Base-by-base conservation (phyloP, 2,797 vertebrate species). In the Crax fasciolata region DNA sequence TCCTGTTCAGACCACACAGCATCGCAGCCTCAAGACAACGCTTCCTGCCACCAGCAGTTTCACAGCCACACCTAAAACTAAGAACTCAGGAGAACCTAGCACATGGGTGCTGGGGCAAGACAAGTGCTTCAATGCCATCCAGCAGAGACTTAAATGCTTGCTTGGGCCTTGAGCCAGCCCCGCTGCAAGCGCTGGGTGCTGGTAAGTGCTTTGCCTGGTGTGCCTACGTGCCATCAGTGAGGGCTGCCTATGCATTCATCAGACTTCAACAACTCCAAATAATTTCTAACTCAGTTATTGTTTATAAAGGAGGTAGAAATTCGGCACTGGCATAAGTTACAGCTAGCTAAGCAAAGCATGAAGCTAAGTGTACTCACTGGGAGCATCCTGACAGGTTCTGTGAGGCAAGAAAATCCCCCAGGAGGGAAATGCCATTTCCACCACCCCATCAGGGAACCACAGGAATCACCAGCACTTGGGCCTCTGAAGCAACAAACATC, bases 111-210 rank as follows among this genome's bases (percentile, higher is more conserved):
- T 44, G 30, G 17, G 25, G 30, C 18, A 28, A 11, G 51, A 48
- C 6, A 44, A 49, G 3, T 4, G 10, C 14, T 41, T 70, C 20
- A n/a, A n/a, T 0, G 0, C 14, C 18, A 55, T 19, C 24, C 27
- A 51, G n/a, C 73, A 30, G 17, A 27, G 14, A 58, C 10, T 10
- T 25, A 23, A 62, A 11, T 8, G 4, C 13, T 54, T 44, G 6
- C 20, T 73, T 19, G n/a, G n/a, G 43, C 15, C n/a, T 9, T 8
- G 0, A 4, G 11, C 25, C 72, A 55, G 41, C 10, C 35, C n/a
- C 1, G 0, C 9, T 5, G 14, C 58, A 16, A 38, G 48, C 14
- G 6, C 17, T 0, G 10, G 18, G 9, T 5, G 18, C 23, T 48
- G 8, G 21, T 6, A 44, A 25, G 16, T 12, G 39, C 55, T 51